Base-by-base conservation (phyloP, 1,140 invertebrate genomes). In the Drosophila bifasciata region DNA sequence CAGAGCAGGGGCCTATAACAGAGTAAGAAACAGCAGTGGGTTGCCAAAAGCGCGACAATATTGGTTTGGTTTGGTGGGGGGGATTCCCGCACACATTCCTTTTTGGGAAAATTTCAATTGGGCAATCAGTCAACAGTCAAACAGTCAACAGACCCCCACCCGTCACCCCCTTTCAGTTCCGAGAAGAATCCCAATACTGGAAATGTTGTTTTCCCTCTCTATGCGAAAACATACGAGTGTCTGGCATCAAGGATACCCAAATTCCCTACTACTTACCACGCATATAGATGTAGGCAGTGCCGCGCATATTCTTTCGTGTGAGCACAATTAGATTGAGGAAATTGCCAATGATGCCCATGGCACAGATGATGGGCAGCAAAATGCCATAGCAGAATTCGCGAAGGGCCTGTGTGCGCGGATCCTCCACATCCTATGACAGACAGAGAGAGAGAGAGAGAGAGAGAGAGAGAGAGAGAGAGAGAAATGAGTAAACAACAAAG, bases 241-340 rank as follows among this genome's bases (percentile, higher is more conserved):
- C n/a, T n/a, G n/a, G n/a, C n/a, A n/a, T n/a, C n/a, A n/a, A n/a
- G n/a, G n/a, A n/a, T n/a, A n/a, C n/a, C n/a, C n/a, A n/a, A n/a
- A n/a, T n/a, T n/a, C n/a, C n/a, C n/a, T n/a, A n/a, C n/a, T n/a
- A 92, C 93, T 94, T 81, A 95, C 95, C 95, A 92, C 95, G 92
- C 95, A 95, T 95, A 80, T 96, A 96, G 77, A 95, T 94, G 86
- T 96, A 96, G 36, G 95, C 95, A 0, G 94, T 94, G n/a, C 95
- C 95, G 53, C 94, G 93, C 94, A 96, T 95, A 67, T 96, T 96
- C 36, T 94, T 93, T 43, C 95, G 93, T 11, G 95, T 96, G 9
- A 96, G 93, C 0, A 96, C 95, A 56, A 95, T 92, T 58, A 96
- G 91, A 90, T 96, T 96, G 66, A 96, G 93, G 28, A 95, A 92